A percentile compares a stretch with the other conserved stretches of the same genome.
Evolutionary conservation across 2,797 vertebrate genomes (phyloP).

Genomic region (Microtus agrestis): DNA sequence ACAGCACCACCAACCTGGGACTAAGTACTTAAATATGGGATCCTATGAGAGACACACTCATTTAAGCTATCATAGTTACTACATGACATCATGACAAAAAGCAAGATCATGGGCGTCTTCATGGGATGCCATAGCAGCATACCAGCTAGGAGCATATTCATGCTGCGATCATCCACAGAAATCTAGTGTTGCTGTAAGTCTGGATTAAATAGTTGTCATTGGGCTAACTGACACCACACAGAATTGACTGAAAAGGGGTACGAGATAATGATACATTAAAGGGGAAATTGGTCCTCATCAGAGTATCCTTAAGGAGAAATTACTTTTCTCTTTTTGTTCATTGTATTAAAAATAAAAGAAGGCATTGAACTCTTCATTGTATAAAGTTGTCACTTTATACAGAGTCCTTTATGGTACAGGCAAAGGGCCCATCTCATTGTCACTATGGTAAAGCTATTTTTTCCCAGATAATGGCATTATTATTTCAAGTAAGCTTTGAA

Average conservation of each 20-base stretch:
- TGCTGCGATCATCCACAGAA: slow-evolving; percentile 2
- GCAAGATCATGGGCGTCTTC: background rate
- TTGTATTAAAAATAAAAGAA: background rate
- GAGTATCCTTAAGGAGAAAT: slow-evolving; percentile 23
- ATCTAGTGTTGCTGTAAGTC: background rate
- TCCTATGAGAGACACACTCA: background rate
- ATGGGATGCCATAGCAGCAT: background rate
- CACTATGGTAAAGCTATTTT: background rate
- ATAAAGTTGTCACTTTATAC: background rate
- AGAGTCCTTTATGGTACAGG: background rate
- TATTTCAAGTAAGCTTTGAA: background rate
- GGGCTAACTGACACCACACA: background rate
- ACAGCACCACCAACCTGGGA: background rate
- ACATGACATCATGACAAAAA: background rate
- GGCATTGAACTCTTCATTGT: background rate
- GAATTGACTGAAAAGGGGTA: background rate
- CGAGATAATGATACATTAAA: background rate
- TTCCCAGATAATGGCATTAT: slow-evolving; percentile 16
- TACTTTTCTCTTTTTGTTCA: slow-evolving; percentile 31
- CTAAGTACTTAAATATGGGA: background rate
- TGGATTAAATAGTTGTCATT: background rate
- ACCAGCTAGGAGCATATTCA: background rate
- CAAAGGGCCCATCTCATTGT: background rate
- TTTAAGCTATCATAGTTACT: background rate
- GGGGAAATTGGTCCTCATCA: background rate